These are phyloP conservation scores for Drosophila obscura DNA, from an alignment of 1,140 invertebrate species.

Conservation along the genomic window DNA sequence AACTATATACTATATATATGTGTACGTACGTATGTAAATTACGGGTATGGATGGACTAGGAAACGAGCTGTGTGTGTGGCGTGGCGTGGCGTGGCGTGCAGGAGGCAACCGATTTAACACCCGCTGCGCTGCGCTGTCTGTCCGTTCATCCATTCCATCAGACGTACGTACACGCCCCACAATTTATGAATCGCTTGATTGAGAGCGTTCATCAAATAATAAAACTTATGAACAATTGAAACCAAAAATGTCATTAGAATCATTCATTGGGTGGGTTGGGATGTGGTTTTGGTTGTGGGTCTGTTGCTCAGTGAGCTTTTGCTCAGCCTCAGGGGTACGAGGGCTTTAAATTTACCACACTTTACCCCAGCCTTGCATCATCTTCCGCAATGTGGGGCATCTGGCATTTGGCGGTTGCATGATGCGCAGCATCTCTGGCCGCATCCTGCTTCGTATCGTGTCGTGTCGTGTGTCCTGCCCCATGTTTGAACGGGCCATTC, in stretches of 20 bases:
- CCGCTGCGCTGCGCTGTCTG: neutral
- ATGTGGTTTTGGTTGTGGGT: neutral
- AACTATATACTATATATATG: no score
- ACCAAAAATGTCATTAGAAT: neutral
- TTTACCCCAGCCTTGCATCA: no score
- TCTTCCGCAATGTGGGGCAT: no score
- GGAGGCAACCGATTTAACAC: no score
- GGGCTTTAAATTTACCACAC: no score
- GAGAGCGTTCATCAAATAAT: constrained; percentile 27
- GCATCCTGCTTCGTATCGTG: constrained; percentile 21
- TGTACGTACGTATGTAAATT: no score
- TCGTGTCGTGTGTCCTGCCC: constrained; percentile 4
- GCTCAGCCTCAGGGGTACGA: no score
- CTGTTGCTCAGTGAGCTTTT: no score
- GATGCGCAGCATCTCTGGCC: constrained; percentile 40
- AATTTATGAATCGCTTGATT: constrained; percentile 32
- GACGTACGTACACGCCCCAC: constrained; percentile 15
- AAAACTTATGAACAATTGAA: constrained; percentile 43
- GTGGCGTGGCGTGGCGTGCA: no score
- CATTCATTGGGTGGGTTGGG: neutral
- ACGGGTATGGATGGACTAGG: no score
- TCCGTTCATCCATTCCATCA: constrained; percentile 8
- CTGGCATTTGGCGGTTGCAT: neutral
- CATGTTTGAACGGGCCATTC: constrained; percentile 1
- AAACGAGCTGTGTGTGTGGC: no score